Conservation (phyloP, 1,140 invertebrate species). For the Dufourea novaeangliae region DNA sequence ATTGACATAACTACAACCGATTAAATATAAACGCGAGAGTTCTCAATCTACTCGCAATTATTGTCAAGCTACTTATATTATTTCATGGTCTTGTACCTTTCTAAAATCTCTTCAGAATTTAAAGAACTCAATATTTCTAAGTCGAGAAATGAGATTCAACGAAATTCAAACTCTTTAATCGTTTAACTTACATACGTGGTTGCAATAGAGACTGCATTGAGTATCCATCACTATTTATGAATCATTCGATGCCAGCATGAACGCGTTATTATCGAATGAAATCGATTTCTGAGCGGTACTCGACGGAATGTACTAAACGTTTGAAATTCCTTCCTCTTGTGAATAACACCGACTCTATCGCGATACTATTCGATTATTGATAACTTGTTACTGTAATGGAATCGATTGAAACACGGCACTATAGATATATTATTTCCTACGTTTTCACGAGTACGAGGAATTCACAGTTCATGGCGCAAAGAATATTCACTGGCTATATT, state of each 20-base stretch:
- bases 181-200: background rate
- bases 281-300: background rate
- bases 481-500: background rate
- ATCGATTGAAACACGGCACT: background rate
- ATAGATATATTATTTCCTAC: background rate
- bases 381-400: conserved; percentile 6
- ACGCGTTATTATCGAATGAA: conserved; percentile 6
- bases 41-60: too few relatives aligned
- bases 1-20: too few relatives aligned
- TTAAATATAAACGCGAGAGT: too few relatives aligned
- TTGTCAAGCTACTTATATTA: too few relatives aligned
- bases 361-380: background rate
- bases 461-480: background rate
- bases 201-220: background rate
- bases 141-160: too few relatives aligned
- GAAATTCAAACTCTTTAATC: background rate
- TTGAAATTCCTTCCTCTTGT: background rate
- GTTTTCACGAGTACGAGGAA: background rate
- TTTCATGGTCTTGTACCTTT: too few relatives aligned
- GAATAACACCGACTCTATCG: background rate
- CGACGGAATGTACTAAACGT: background rate
- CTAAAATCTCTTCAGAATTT: too few relatives aligned
- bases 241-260: background rate
- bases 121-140: too few relatives aligned
- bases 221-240: background rate